These are phyloP conservation scores for Micrasema longulum DNA, from an alignment of 1,140 invertebrate genomes.

Conservation along the genomic window DNA sequence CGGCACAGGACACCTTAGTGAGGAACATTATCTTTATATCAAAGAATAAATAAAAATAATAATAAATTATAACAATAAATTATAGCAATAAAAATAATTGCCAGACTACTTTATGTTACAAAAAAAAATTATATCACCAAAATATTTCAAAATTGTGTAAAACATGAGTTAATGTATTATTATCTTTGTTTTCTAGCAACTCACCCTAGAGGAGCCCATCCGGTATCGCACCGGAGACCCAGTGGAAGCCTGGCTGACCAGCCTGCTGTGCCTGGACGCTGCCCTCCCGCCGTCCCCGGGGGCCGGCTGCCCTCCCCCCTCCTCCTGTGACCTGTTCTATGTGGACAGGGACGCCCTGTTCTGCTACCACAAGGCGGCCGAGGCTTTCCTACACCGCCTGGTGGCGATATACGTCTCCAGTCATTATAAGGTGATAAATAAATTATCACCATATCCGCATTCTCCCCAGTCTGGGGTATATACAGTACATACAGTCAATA, in stretches of 20 bases:
- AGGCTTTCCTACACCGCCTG: slow-evolving; percentile 92
- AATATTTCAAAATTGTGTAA: too few relatives aligned
- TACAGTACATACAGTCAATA: too few relatives aligned
- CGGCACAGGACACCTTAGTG: too few relatives aligned
- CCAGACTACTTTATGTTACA: background rate
- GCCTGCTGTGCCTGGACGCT: slow-evolving; percentile 92
- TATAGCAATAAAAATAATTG: background rate
- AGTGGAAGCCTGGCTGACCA: slow-evolving; percentile 93
- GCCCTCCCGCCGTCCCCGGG: slow-evolving; percentile 73
- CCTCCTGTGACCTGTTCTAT: slow-evolving; percentile 91
- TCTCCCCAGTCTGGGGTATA: too few relatives aligned
- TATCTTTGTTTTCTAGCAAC: slow-evolving; percentile 59
- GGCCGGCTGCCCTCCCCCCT: slow-evolving; percentile 87
- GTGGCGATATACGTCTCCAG: slow-evolving; percentile 96
- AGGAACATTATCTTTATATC: too few relatives aligned
- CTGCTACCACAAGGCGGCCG: slow-evolving; percentile 96
- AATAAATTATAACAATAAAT: too few relatives aligned
- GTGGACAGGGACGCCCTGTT: slow-evolving; percentile 96
- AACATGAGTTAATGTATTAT: too few relatives aligned
- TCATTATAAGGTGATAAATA: slow-evolving; percentile 97
- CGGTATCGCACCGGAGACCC: slow-evolving; percentile 90
- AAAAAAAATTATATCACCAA: slow-evolving; percentile 3
- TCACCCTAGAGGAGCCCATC: slow-evolving; percentile 94
- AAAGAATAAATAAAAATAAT: too few relatives aligned
- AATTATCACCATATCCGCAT: too few relatives aligned